Base-by-base conservation (phyloP, 2,113 vertebrate species). In the Raja brachyura region DNA sequence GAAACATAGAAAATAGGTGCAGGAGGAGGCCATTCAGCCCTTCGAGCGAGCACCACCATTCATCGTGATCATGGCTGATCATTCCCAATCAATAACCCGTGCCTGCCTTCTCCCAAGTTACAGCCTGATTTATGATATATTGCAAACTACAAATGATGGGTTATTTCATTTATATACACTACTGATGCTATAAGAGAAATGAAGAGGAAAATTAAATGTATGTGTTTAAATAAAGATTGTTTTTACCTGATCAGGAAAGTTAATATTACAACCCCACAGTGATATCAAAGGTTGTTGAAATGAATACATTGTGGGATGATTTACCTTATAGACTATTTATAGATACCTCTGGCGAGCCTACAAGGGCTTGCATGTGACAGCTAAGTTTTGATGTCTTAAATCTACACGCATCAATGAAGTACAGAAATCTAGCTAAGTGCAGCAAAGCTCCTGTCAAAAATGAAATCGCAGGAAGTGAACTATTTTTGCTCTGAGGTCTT, bases 401-500 rank as follows among this genome's bases (percentile, higher is more conserved):
- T 70, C 63, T 90, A 33, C 66, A 70, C 85, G 28, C 56, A 9
- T 63, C 83, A 28, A 31, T 86, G 83, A n/a, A 22, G 20, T 61
- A 59, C 22, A 59, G 48, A 59, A 8, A 28, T 88, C 18, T 11
- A 70, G 59, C 33, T 70, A 8, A 70, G n/a, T 90, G 66, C 88
- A 73, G 33, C 16, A n/a, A 90, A 70, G 61, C 16, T 70, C 63
- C 16, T 66, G 56, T 39, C 66, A 68, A 70, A 70, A 22, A 48
- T 28, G 33, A 20, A 90, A 48, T 90, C 66, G 25, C 33, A 73
- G 85, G 85, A 73, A 90, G 61, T 90, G 63, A 90, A 20, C 63
- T 70, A 39, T 48, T 90, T 90, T 70, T 90, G n/a, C 88, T 66
- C 61, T 31, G 56, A 90, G n/a, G 61, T 90, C n/a, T 90, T 90